Percentiles rank a stretch among this genome's conserved stretches.
Evolutionary conservation across 2,888 invertebrate genomes (phyloP).

Genomic region (Drosophila acutilabella): DNA sequence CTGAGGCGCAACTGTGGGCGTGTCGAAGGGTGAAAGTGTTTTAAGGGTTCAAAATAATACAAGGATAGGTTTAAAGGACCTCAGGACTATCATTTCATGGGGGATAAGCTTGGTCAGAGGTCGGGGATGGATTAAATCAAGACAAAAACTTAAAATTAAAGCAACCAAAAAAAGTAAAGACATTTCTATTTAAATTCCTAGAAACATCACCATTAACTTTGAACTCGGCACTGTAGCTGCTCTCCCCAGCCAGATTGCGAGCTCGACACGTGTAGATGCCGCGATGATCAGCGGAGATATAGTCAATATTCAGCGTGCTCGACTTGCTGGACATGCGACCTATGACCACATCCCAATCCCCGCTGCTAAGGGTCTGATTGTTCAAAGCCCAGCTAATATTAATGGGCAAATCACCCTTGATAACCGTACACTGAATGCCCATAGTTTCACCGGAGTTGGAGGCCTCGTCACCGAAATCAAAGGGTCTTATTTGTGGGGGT

Average conservation of each 20-base stretch:
- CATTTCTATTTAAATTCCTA: conserved; percentile 7
- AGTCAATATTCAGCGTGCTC: conserved; percentile 88
- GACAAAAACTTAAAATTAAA: conserved; percentile 13
- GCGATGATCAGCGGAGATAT: conserved; percentile 87
- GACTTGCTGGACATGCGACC: conserved; percentile 85
- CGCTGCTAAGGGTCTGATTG: conserved; percentile 83
- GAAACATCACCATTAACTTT: conserved; percentile 83
- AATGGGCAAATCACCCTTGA: conserved; percentile 89
- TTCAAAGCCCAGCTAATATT: conserved; percentile 88
- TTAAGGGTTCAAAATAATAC: conserved; percentile 13
- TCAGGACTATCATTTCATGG: too few species aligned
- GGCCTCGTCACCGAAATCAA: conserved; percentile 90
- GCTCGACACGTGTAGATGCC: conserved; percentile 89
- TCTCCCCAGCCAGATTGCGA: conserved; percentile 87
- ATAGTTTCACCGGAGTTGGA: conserved; percentile 90
- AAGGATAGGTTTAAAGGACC: not conserved
- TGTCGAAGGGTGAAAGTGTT: conserved; percentile 13
- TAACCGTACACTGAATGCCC: conserved; percentile 87
- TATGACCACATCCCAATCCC: conserved; percentile 82
- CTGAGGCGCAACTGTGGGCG: conserved; percentile 89
- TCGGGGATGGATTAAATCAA: conserved; percentile 3
- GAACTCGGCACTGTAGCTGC: conserved; percentile 85
- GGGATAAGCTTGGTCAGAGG: not conserved
- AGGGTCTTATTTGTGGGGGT: conserved; percentile 89
- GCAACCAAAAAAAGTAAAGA: conserved; percentile 20